Evolutionary conservation across 2,888 invertebrate species (phyloP).

Genomic region (Leucozona laternaria): DNA sequence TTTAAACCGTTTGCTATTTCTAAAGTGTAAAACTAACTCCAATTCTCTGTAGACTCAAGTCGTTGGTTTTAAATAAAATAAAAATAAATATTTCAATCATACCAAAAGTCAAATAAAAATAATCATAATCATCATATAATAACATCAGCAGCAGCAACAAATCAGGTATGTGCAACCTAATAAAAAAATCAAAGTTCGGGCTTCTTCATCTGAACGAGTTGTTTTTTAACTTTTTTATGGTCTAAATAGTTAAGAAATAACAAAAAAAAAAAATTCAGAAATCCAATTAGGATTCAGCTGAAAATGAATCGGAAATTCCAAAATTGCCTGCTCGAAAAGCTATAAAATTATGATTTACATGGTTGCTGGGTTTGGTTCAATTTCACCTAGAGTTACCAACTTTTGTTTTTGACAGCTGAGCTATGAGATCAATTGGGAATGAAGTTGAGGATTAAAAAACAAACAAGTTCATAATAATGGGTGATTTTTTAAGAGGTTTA

Average conservation of each 20-base stretch:
- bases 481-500: too few relatives aligned
- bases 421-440: too few relatives aligned
- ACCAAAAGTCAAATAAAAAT: conserved; percentile 6
- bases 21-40: background rate
- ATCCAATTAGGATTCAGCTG: conserved; percentile 32
- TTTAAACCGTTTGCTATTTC: background rate
- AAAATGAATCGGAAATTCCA: conserved; percentile 63
- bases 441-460: too few relatives aligned
- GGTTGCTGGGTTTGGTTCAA: conserved; percentile 11
- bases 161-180: conserved; percentile 37
- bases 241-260: conserved; percentile 3
- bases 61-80: too few relatives aligned
- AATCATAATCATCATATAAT: background rate
- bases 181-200: conserved; percentile 28
- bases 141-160: background rate
- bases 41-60: background rate
- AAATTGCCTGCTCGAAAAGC: conserved; percentile 33
- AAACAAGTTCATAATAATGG: too few relatives aligned
- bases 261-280: background rate
- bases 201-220: conserved; percentile 31
- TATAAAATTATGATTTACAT: conserved; percentile 46
- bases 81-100: conserved; percentile 14
- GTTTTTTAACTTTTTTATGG: background rate
- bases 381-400: background rate
- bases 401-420: background rate